Base-by-base conservation (phyloP, 1,140 invertebrate species). In the Procambarus virginalis region DNA sequence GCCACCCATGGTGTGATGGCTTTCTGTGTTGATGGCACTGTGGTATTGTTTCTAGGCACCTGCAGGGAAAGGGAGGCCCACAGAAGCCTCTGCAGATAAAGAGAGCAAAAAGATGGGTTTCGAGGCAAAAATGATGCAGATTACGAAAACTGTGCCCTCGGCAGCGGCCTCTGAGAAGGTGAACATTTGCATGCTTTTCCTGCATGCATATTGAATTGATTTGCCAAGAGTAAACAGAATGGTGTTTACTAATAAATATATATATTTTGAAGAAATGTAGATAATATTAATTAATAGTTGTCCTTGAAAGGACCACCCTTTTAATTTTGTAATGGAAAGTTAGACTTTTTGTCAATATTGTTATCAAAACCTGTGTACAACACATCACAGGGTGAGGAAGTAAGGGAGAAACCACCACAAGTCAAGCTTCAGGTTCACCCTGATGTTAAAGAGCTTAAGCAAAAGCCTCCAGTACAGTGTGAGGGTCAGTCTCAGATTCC, bases 21-120 rank as follows among this genome's bases (percentile, higher is more conserved):
- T 84, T 89, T 89, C 80, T 84, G 82, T 89, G 88, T 89, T 89
- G 88, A 87, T 87, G 78, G 77, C 86, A 87, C 88, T 84, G 82
- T 77, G 82, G 75, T 89, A 81, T 89, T 84, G 79, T 88, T 89
- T 82, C 58, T 89, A 89, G 88, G 88, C 76, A 77, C 75, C 88
- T 49, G 68, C 82, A 58, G 88, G 82, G 88, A 60, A 51, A 84
- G 88, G 81, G 81, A 64, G 51, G 58, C 70, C 81, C 55, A 60
- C 51, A 58, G 88, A 89, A 9, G 64, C 88, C 75, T 68, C 82
- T 68, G 76, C 88, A 84, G 46, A 45, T 84, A 83, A 89, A 83
- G 87, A 84, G 45, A 84, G 51, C 75, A 89, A 89, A 89, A 89
- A 78, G 88, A 89, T 89, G 88, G 79, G 60, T 79, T 89, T 89